Evolutionary conservation across 1,140 invertebrate genomes (phyloP), one percentile per base, ranked within the genome.

Genomic region (Notospermus geniculatus): DNA sequence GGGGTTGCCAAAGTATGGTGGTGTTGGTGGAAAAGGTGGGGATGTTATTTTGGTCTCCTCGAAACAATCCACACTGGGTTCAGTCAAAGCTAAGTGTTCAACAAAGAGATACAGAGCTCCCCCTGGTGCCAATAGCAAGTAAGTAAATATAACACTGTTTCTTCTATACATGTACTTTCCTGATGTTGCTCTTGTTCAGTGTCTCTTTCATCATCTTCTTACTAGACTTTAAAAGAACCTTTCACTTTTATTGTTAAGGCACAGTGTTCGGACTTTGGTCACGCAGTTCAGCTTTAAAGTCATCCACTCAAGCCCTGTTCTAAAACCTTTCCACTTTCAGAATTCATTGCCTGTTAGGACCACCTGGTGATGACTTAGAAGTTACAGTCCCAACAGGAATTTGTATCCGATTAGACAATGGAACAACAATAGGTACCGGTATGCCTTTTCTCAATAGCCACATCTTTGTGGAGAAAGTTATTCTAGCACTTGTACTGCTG

Each of bases 11-110:
- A 91, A 91, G 0, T 95, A 93, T 82, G 96, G 96, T 2, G 96
- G 95, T 0, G 91, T 98, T 82, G 96, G 96, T 23, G 96, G 96
- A 0, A 87, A 94, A 74, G 96, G 96, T n/a, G 95, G 91, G 0
- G 93, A 97, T 83, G 89, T 98, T 0, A 86, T 97, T 57, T 91
- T 96, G 68, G 59, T 78, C 88, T 83, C 88, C 85, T 74, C 59
- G 19, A 63, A 67, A 53, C 64, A 61, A 22, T 7, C 30, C n/a
- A 59, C 63, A 0, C 54, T 77, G 23, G 57, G 57, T 46, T 22
- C 65, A 15, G 56, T 76, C 2, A n/a, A 45, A 0, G 29, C 53
- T 19, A 57, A 59, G 17, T 59, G 67, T 62, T 78, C 78, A 25
- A 67, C 66, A 25, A 64, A 73, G 62, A 62, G 69, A 57, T 70